phyloP scores from a whole-genome alignment of 2,888 invertebrate species.

The Orgyia antiqua region DNA sequence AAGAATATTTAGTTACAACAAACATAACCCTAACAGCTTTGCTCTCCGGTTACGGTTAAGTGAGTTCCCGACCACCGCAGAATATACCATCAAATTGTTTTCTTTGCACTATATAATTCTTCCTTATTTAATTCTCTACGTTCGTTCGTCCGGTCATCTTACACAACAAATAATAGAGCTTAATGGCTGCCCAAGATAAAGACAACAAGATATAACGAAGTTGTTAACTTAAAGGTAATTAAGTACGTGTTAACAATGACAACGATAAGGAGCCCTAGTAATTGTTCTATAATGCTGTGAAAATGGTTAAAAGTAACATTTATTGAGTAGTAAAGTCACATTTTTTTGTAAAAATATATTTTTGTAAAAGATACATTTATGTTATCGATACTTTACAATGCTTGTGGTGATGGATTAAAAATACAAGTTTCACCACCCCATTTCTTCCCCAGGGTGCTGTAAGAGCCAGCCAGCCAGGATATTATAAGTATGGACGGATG shows the following conservation, averaged over 20 bases:
- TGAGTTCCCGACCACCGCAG: slow-evolving; percentile 65
- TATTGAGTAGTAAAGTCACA: too few species aligned
- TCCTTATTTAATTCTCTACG: slow-evolving; percentile 1
- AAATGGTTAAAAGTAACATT: not conserved
- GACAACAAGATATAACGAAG: slow-evolving; percentile 9
- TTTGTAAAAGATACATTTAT: too few species aligned
- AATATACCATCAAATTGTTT: slow-evolving; percentile 70
- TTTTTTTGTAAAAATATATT: too few species aligned
- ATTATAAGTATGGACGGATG: too few species aligned
- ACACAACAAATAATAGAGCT: slow-evolving; percentile 32
- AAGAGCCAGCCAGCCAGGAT: too few species aligned
- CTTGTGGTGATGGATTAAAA: too few species aligned
- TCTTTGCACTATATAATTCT: slow-evolving; percentile 43
- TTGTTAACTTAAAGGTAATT: slow-evolving; percentile 23
- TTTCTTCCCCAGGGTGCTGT: too few species aligned
- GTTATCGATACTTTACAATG: too few species aligned
- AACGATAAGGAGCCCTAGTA: slow-evolving; percentile 11
- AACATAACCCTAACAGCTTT: slow-evolving; percentile 63
- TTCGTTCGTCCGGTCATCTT: slow-evolving; percentile 18
- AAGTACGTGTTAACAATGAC: slow-evolving; percentile 20
- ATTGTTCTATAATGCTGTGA: not conserved
- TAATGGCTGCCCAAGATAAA: slow-evolving; percentile 25
- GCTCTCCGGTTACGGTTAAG: slow-evolving; percentile 67
- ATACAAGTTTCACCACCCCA: too few species aligned
- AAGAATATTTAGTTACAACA: slow-evolving; percentile 60